Evolutionary conservation across 1,140 invertebrate species (phyloP), one percentile per base, ranked within the genome.

Genomic region (Pseudomyrmex gracilis): DNA sequence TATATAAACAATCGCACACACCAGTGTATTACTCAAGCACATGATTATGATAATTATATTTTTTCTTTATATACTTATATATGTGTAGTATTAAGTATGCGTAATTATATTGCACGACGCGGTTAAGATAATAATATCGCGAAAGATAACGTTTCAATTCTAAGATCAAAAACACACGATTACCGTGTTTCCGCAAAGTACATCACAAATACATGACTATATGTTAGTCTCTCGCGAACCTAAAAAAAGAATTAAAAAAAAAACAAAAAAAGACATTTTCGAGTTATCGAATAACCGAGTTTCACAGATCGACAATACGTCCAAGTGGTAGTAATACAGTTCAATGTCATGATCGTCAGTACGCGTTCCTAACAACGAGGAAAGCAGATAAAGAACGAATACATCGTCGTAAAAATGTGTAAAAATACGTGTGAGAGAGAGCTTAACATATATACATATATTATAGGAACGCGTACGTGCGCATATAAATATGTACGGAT

Each of bases 131-230:
- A 86, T 20, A 71, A 20, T 64, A 83, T 84, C 89, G 15, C 76
- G 74, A 53, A 22, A 84, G 43, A 17, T 76, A 84, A 88, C 58
- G 84, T 76, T 86, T 34, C 24, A 66, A 49, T 47, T 83, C 13
- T 61, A 70, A 82, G 74, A 82, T 66, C 47, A 88, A 88, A 86
- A 34, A 34, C 34, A 34, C 22, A 61, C 45, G 24, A 64, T 24
- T 71, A 66, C 43, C 55, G 55, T 34, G 53, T 68, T 57, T 67
- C 15, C 63, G 43, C 55, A 70, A 68, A 70, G 20, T 70, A 78
- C 10, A 34, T 71, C 22, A 58, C 15, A 60, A 80, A 49, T 80
- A 80, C 71, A 58, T 80, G n/a, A 70, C 20, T 71, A 58, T 71
- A 80, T 70, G 22, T 71, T 80, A 80, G 76, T 53, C 76, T 80